phyloP scores from a whole-genome alignment of 2,888 invertebrate species.

The Ophraella communa region DNA sequence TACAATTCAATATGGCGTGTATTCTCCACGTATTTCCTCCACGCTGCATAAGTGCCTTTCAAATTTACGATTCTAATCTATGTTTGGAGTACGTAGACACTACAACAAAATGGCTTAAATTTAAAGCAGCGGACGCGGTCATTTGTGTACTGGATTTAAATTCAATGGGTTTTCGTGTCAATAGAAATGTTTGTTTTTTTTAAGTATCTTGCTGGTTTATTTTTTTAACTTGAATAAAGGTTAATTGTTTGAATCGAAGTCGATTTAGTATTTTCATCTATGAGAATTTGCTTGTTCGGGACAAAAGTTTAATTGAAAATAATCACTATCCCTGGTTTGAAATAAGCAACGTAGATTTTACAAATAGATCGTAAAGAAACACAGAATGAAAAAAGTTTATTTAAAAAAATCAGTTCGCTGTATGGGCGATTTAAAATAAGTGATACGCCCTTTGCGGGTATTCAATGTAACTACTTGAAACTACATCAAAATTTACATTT shows the following conservation, averaged over 20 bases:
- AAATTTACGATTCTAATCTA: slow-evolving; percentile 31
- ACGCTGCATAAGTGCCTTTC: slow-evolving; percentile 26
- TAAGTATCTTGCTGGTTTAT: slow-evolving; percentile 2
- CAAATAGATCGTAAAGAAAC: too few species aligned
- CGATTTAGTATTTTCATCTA: background rate
- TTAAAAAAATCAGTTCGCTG: too few species aligned
- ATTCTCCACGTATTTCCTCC: slow-evolving; percentile 27
- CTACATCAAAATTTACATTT: too few species aligned
- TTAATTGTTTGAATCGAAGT: background rate
- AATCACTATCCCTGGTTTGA: too few species aligned
- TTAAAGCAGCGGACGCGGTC: slow-evolving; percentile 8
- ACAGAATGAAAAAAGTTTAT: too few species aligned
- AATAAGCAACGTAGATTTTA: too few species aligned
- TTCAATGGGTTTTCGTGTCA: slow-evolving; percentile 13
- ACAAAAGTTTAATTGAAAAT: background rate
- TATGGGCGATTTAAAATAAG: too few species aligned
- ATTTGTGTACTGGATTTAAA: slow-evolving; percentile 11
- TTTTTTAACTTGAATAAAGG: background rate
- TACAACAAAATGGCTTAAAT: slow-evolving; percentile 13
- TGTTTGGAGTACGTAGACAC: slow-evolving; percentile 5
- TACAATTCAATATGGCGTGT: slow-evolving; percentile 32
- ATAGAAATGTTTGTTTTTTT: slow-evolving; percentile 14
- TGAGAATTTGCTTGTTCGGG: background rate
- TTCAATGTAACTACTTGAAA: too few species aligned
- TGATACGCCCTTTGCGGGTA: too few species aligned